These are phyloP conservation scores for Petrocephalus sullivani DNA, from an alignment of 2,797 vertebrate genomes.

Conservation along the genomic window DNA sequence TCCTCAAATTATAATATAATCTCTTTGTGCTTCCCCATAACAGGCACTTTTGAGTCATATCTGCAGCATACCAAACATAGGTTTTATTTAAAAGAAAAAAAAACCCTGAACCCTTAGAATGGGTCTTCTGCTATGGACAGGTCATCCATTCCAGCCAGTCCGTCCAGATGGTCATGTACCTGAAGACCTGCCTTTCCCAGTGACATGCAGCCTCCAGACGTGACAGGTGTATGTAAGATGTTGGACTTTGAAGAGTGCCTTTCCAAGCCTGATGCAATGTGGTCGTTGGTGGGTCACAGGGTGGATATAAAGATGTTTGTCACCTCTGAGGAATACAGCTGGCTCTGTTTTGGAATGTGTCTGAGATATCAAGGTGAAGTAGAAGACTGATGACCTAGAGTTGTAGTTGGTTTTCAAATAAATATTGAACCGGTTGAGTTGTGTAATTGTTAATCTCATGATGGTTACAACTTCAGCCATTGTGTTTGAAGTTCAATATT, in stretches of 20 bases:
- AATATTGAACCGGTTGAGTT: neutral
- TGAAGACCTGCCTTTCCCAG: neutral
- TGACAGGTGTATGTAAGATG: neutral
- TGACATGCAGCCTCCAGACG: neutral
- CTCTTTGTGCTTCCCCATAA: neutral
- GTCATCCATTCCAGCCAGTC: neutral
- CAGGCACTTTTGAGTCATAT: neutral
- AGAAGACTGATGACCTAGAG: neutral
- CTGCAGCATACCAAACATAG: neutral
- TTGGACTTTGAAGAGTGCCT: neutral
- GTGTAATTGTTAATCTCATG: neutral
- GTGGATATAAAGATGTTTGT: neutral
- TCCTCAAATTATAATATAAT: neutral
- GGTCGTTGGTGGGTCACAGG: neutral
- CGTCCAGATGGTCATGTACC: neutral
- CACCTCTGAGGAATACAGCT: neutral
- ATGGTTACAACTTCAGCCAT: neutral
- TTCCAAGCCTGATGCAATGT: neutral
- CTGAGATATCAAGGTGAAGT: neutral
- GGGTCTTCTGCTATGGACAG: neutral
- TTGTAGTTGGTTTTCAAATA: neutral
- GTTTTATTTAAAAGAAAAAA: neutral
- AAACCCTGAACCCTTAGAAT: neutral
- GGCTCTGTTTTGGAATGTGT: neutral
- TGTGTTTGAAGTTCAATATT: neutral